phyloP scores from a whole-genome alignment of 2,113 vertebrate species.

The Maccullochella peelii region DNA sequence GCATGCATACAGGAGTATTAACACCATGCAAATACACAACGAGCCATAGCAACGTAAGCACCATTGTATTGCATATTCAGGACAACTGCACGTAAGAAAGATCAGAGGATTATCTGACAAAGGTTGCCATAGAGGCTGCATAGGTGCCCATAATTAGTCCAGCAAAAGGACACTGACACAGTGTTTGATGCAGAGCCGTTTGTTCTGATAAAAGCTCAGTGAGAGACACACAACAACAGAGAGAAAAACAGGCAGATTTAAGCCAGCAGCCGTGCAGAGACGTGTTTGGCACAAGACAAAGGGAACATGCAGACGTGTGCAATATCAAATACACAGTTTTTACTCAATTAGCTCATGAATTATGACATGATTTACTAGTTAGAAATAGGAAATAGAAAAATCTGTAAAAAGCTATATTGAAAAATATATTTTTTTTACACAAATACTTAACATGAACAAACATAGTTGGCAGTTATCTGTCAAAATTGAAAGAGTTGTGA shows the following conservation, averaged over 20 bases:
- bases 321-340: not conserved
- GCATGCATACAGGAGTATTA: slow-evolving; percentile 42
- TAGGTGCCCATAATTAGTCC: slow-evolving; percentile 61
- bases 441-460: not conserved
- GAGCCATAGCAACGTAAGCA: slow-evolving; percentile 42
- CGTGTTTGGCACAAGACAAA: not conserved
- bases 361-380: not conserved
- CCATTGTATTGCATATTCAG: slow-evolving; percentile 40
- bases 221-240: slow-evolving; percentile 3
- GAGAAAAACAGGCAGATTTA: not conserved
- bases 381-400: not conserved
- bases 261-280: slow-evolving; percentile 8
- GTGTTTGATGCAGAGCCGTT: slow-evolving; percentile 65
- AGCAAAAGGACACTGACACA: slow-evolving; percentile 5
- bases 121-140: slow-evolving; percentile 71
- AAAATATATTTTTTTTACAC: too few relatives aligned
- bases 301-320: slow-evolving; percentile 33
- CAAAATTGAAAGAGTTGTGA: not conserved
- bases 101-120: slow-evolving; percentile 64
- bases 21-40: slow-evolving; percentile 52
- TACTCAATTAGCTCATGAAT: not conserved
- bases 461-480: not conserved
- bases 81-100: slow-evolving; percentile 25
- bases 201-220: slow-evolving; percentile 44
- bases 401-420: too few relatives aligned